Evolutionary conservation across 2,888 invertebrate species (phyloP), one percentile per base, ranked within the genome.

Genomic region (Dryococelus australis): DNA sequence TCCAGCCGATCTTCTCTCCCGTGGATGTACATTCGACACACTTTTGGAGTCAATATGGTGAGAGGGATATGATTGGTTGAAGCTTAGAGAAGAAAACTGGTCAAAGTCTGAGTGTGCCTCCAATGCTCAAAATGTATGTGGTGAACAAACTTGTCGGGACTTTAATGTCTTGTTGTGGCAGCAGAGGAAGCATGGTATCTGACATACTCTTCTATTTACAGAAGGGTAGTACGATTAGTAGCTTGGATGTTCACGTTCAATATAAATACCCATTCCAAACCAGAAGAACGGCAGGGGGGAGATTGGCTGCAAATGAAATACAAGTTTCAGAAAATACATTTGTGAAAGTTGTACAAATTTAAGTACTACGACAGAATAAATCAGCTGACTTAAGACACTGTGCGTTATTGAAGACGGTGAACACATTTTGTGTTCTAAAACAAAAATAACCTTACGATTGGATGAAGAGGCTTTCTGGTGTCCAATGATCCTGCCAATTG

Each of bases 1-100:
- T 83, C 89, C 89, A 1, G 90, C 90, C 3, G 90, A 90, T 84
- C 86, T 90, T 2, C 90, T 90, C 9, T 90, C 90, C 0, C 0
- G 90, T 78, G 90, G 89, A 16, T 89, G 86, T 27, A 27, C 65
- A 1, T 80, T 87, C 0, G 28, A 85, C 13, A 26, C 85, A 35
- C 27, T 89, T 13, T 12, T 88, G 9, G 26, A 47, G 6, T 86
- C 78, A 13, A 28, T 86, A 65, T 90, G 90, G 90, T 86, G 89
- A 81, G 87, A 88, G n/a, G n/a, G n/a, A n/a, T n/a, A n/a, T n/a
- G n/a, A n/a, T n/a, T n/a, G n/a, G n/a, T n/a, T n/a, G n/a, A n/a
- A n/a, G n/a, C n/a, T n/a, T n/a, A n/a, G n/a, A n/a, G n/a, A n/a
- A n/a, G n/a, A n/a, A n/a, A n/a, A 43, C 8, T 83, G 83, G 83